Conservation (phyloP, 2,888 invertebrate genomes). For the Lasioglossum leucozonium region DNA sequence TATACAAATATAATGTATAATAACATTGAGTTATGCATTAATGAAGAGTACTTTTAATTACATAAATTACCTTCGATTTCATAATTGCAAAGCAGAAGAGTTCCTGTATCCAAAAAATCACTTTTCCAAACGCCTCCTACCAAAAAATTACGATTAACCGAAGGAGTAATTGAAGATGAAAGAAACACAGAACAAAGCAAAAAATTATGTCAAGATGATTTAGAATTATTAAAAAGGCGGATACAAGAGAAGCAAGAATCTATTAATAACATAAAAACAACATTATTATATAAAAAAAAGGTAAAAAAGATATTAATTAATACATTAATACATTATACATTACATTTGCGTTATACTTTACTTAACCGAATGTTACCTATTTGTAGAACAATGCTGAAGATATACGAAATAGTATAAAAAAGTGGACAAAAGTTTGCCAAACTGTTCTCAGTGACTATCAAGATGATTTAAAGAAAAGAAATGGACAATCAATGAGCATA, state of each 20-base stretch:
- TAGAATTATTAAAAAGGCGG: constrained; percentile 84
- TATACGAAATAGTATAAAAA: constrained; percentile 85
- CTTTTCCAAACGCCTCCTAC: constrained; percentile 47
- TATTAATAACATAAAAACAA: constrained; percentile 65
- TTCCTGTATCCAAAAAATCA: constrained; percentile 53
- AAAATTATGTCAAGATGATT: constrained; percentile 80
- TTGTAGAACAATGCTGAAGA: constrained; percentile 85
- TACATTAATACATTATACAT: not conserved
- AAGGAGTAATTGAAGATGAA: constrained; percentile 20
- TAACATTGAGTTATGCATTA: not conserved
- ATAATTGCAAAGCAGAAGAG: constrained; percentile 34
- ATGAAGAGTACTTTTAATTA: not conserved
- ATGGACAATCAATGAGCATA: constrained; percentile 85
- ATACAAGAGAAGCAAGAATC: constrained; percentile 84
- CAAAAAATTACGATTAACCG: constrained; percentile 56
- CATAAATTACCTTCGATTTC: not conserved
- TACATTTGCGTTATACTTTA: not conserved
- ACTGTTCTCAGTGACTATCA: constrained; percentile 86
- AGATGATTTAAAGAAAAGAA: constrained; percentile 84
- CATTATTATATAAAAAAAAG: constrained; percentile 68
- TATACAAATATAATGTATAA: not conserved
- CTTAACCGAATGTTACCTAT: constrained; percentile 9
- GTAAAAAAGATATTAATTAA: constrained; percentile 46
- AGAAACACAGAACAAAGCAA: not conserved
- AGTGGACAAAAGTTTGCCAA: constrained; percentile 86